These are phyloP conservation scores for Apistogramma diplotaenia DNA, from an alignment of 2,113 vertebrate species.

Conservation along the genomic window DNA sequence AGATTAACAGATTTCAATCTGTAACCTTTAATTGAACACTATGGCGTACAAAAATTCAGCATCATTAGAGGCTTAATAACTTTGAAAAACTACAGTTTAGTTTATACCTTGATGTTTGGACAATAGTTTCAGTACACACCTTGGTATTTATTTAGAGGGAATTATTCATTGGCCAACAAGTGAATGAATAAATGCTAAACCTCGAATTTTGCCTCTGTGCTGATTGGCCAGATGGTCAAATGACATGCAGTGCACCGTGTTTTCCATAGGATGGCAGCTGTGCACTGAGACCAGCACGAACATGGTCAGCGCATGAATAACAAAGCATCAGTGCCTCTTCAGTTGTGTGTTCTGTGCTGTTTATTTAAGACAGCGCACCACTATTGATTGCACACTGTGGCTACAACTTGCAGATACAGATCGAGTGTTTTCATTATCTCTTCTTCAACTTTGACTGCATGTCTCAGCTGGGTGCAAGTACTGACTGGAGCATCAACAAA, in stretches of 20 bases:
- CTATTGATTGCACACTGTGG: not conserved
- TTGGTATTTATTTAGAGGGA: not conserved
- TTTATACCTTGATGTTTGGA: too few species aligned
- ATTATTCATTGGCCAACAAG: not conserved
- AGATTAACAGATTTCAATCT: not conserved
- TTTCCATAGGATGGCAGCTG: slow-evolving; percentile 70
- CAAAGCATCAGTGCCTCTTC: not conserved
- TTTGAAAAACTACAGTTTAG: too few species aligned
- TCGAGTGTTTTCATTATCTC: slow-evolving; percentile 34
- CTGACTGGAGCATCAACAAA: slow-evolving; percentile 32
- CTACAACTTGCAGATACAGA: not conserved
- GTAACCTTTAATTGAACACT: not conserved
- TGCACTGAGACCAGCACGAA: slow-evolving; percentile 34
- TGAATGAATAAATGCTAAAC: not conserved
- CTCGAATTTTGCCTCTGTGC: not conserved
- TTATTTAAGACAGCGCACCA: not conserved
- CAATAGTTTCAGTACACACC: not conserved
- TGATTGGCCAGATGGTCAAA: slow-evolving; percentile 4
- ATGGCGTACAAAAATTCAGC: not conserved
- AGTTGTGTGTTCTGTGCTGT: not conserved
- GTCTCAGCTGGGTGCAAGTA: slow-evolving; percentile 7
- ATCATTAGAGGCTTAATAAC: not conserved
- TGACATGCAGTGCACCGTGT: slow-evolving; percentile 50
- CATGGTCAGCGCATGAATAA: not conserved
- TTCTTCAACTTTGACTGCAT: slow-evolving; percentile 7